Conservation (phyloP, 2,888 invertebrate species). For the Leptopilina drosophilae region DNA sequence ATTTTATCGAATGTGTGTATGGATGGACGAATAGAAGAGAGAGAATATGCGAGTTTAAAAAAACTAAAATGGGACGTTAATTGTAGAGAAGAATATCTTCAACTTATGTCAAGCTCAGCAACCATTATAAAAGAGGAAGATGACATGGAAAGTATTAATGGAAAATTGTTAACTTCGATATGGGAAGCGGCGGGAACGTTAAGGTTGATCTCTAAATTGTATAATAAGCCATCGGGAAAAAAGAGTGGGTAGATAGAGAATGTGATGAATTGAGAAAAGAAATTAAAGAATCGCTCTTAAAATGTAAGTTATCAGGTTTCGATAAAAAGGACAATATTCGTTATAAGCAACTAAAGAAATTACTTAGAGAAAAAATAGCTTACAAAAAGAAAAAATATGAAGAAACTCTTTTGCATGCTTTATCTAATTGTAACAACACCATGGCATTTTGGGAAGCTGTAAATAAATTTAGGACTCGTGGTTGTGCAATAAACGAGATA, state of each 20-base stretch:
- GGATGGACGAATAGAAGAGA: background rate
- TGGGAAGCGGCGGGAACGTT: background rate
- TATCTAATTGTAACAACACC: background rate
- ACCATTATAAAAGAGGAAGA: background rate
- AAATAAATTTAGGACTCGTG: background rate
- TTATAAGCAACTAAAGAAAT: background rate
- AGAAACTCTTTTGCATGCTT: background rate
- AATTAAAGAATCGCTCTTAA: background rate
- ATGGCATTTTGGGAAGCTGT: background rate
- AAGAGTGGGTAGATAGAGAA: background rate
- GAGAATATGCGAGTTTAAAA: background rate
- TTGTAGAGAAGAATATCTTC: background rate
- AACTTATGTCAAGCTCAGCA: slow-evolving; percentile 5
- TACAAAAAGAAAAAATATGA: slow-evolving; percentile 10
- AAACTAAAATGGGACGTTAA: background rate
- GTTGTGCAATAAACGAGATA: background rate
- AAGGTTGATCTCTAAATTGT: background rate
- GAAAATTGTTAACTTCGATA: slow-evolving; percentile 2
- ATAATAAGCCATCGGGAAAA: background rate
- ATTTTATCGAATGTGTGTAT: background rate
- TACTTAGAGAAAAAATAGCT: background rate
- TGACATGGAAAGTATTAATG: background rate
- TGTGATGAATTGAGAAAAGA: background rate
- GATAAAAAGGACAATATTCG: background rate
- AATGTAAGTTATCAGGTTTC: background rate